Percentiles rank a stretch among this genome's conserved stretches.
Evolutionary conservation across 2,888 invertebrate genomes (phyloP).

Genomic region (Achlya flavicornis): DNA sequence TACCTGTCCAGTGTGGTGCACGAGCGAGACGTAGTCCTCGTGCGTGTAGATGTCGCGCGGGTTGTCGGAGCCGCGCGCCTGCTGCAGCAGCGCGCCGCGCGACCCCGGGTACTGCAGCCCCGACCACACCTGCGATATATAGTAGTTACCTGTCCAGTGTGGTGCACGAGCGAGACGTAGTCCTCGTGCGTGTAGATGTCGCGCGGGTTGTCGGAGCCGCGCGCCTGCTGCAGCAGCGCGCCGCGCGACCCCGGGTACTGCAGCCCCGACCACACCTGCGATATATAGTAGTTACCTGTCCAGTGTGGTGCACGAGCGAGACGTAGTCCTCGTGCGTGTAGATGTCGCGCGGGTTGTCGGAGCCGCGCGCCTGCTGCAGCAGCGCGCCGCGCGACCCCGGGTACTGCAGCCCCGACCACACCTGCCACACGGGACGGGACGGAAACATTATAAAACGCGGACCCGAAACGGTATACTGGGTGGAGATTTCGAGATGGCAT

Average conservation of each 20-base stretch:
- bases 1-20: slow-evolving; percentile 90
- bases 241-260: slow-evolving; percentile 88
- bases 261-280: slow-evolving; percentile 93
- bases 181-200: slow-evolving; percentile 91
- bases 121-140: no score
- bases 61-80: slow-evolving; percentile 81
- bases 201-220: slow-evolving; percentile 84
- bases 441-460: no score
- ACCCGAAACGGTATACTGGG: no score
- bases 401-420: slow-evolving; percentile 92
- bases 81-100: slow-evolving; percentile 85
- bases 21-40: slow-evolving; percentile 92
- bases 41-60: slow-evolving; percentile 89
- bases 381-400: slow-evolving; percentile 87
- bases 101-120: no score
- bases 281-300: no score
- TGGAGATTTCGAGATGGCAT: no score
- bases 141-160: slow-evolving; percentile 89
- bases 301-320: slow-evolving; percentile 90
- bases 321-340: slow-evolving; percentile 93
- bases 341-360: slow-evolving; percentile 86
- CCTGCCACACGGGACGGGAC: no score
- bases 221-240: slow-evolving; percentile 81
- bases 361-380: slow-evolving; percentile 78
- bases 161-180: slow-evolving; percentile 91